A percentile compares a stretch with the other conserved stretches of the same genome.
These are phyloP conservation scores for Agapornis canus DNA, from an alignment of 2,797 vertebrate species.

Conservation along the genomic window DNA sequence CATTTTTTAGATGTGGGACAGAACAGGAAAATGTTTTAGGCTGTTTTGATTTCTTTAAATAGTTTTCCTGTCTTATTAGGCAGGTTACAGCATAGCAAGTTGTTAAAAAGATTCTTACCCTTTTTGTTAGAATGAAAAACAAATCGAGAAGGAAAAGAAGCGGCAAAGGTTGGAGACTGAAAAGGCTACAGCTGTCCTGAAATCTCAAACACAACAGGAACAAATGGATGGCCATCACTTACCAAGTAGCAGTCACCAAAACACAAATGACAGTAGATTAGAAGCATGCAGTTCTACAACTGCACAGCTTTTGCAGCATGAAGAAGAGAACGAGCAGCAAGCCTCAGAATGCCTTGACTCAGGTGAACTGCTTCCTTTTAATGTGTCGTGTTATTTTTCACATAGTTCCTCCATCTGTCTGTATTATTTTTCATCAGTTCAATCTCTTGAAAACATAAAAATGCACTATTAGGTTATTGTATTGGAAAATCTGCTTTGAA, in stretches of 20 bases:
- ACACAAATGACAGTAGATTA: constrained; percentile 16
- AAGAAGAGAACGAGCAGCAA: constrained; percentile 77
- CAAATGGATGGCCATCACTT: constrained; percentile 49
- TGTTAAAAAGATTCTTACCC: not conserved
- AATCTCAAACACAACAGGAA: constrained; percentile 44
- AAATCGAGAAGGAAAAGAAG: constrained; percentile 81
- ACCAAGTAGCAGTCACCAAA: constrained; percentile 50
- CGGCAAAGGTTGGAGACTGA: constrained; percentile 61
- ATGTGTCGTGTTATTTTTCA: not conserved
- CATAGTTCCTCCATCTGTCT: not conserved
- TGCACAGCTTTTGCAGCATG: constrained; percentile 72
- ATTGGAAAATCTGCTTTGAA: not conserved
- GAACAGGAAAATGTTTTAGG: not conserved
- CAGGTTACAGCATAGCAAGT: not conserved
- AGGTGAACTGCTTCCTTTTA: constrained; percentile 69
- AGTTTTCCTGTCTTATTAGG: not conserved
- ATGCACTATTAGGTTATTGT: not conserved
- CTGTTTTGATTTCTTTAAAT: not conserved
- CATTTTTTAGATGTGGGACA: not conserved
- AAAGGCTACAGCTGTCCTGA: not conserved
- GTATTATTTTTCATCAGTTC: not conserved
- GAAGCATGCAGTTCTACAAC: constrained; percentile 59
- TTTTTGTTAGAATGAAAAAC: constrained; percentile 85
- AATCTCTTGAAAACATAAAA: not conserved
- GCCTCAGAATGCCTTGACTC: constrained; percentile 78